Percentiles rank a stretch among this genome's conserved stretches.
These are phyloP conservation scores for Sebastes umbrosus DNA, from an alignment of 2,797 vertebrate species.

Conservation along the genomic window DNA sequence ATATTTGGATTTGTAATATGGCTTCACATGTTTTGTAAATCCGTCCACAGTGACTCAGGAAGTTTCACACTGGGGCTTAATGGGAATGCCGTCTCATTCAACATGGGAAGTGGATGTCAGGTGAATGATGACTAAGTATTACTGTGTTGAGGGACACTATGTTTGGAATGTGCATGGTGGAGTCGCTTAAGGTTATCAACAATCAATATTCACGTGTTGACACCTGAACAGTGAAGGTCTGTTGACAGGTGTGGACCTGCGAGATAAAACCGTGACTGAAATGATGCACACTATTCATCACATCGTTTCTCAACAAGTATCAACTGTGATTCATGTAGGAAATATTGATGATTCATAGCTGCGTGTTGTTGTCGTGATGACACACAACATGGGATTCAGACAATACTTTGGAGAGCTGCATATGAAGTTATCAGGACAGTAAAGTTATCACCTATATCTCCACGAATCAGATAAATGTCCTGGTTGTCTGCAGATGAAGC, in stretches of 20 bases:
- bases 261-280: conserved; percentile 39
- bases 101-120: conserved; percentile 48
- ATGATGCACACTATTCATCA: conserved; percentile 43
- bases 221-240: conserved; percentile 39
- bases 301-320: conserved; percentile 53
- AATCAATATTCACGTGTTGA: conserved; percentile 50
- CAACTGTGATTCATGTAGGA: conserved; percentile 49
- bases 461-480: not conserved
- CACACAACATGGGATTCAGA: not conserved
- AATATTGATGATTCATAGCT: conserved; percentile 65
- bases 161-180: conserved; percentile 62
- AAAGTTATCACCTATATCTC: not conserved
- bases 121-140: conserved; percentile 35
- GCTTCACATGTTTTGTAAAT: not conserved
- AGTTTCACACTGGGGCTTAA: conserved; percentile 30
- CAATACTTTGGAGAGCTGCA: not conserved
- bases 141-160: conserved; percentile 44
- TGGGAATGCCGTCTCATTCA: conserved; percentile 45
- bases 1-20: not conserved
- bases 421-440: not conserved
- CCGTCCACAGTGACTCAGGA: conserved; percentile 17
- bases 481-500: not conserved
- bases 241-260: conserved; percentile 64
- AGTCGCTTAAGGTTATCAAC: conserved; percentile 40
- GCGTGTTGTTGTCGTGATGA: not conserved